phyloP scores from a whole-genome alignment of 2,797 vertebrate genomes.

The Semaprochilodus insignis region DNA sequence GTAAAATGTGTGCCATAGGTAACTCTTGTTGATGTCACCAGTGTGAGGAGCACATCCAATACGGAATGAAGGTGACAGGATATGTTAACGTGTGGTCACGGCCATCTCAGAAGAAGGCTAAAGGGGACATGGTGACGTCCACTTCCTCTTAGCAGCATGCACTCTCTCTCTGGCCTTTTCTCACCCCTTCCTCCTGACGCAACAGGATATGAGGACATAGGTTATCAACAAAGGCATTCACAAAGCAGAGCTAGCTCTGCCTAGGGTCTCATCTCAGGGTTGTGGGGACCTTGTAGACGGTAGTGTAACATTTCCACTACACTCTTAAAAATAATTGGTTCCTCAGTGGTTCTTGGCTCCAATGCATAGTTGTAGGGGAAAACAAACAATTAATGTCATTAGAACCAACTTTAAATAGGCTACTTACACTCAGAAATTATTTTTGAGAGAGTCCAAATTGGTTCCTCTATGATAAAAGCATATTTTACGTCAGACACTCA shows the following conservation, averaged over 20 bases:
- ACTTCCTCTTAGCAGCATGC: conserved; percentile 39
- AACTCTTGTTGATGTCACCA: conserved; percentile 45
- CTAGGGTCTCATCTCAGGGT: conserved; percentile 3
- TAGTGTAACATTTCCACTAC: background rate
- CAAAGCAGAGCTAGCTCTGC: conserved; percentile 1
- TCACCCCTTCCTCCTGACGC: conserved; percentile 44
- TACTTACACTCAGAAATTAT: too few species aligned
- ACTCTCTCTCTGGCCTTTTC: conserved; percentile 23
- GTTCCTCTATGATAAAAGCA: background rate
- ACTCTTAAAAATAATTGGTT: background rate
- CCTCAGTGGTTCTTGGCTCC: background rate
- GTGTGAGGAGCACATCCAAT: conserved; percentile 31
- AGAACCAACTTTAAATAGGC: too few species aligned
- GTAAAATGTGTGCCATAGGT: conserved; percentile 35
- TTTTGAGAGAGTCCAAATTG: background rate
- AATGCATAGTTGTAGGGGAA: too few species aligned
- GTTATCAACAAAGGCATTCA: conserved; percentile 35
- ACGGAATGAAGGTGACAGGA: conserved; percentile 53
- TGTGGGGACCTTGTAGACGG: background rate
- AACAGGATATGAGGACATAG: conserved; percentile 39
- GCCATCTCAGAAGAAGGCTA: conserved; percentile 35
- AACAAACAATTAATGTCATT: too few species aligned
- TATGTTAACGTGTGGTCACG: conserved; percentile 40
- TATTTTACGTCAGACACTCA: background rate
- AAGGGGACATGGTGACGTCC: conserved; percentile 15